Evolutionary conservation across 2,797 vertebrate genomes (phyloP).

Genomic region (Triplophysa bombifrons): DNA sequence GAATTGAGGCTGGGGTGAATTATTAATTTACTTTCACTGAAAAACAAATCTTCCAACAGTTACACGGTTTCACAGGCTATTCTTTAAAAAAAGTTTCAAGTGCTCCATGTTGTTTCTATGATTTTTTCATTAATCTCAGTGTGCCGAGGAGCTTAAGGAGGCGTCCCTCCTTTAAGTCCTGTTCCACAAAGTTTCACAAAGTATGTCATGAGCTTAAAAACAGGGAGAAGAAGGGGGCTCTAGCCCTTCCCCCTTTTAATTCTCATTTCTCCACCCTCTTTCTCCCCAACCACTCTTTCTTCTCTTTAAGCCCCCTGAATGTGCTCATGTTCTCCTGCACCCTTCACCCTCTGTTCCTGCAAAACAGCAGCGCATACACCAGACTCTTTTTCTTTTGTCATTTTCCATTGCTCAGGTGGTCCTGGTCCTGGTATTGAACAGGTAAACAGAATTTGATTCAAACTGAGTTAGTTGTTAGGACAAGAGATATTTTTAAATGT

Average conservation of each 20-base stretch:
- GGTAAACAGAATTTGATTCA: background rate
- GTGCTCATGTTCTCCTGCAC: slow-evolving; percentile 26
- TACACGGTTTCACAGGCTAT: slow-evolving; percentile 4
- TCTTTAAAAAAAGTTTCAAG: slow-evolving; percentile 1
- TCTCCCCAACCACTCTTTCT: slow-evolving; percentile 36
- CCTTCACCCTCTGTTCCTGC: slow-evolving; percentile 48
- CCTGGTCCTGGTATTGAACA: slow-evolving; percentile 24
- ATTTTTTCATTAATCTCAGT: slow-evolving; percentile 31
- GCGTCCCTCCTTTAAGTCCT: slow-evolving; percentile 36
- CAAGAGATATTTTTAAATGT: too few species aligned
- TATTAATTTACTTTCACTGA: slow-evolving; percentile 11
- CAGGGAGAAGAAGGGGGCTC: slow-evolving; percentile 52
- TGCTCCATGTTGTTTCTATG: slow-evolving; percentile 23
- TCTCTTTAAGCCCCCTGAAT: slow-evolving; percentile 48
- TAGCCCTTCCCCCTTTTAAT: slow-evolving; percentile 19
- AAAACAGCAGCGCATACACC: slow-evolving; percentile 21
- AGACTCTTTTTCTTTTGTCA: slow-evolving; percentile 15
- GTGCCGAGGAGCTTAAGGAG: slow-evolving; percentile 31
- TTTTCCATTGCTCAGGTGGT: slow-evolving; percentile 16
- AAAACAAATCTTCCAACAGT: slow-evolving; percentile 4
- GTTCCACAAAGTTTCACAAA: slow-evolving; percentile 60
- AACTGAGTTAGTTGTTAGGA: too few species aligned
- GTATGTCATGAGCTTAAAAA: slow-evolving; percentile 67
- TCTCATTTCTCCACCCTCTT: slow-evolving; percentile 35
- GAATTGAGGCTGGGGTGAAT: background rate